Conservation (phyloP, 1,140 invertebrate species). For the Phthorimaea operculella region DNA sequence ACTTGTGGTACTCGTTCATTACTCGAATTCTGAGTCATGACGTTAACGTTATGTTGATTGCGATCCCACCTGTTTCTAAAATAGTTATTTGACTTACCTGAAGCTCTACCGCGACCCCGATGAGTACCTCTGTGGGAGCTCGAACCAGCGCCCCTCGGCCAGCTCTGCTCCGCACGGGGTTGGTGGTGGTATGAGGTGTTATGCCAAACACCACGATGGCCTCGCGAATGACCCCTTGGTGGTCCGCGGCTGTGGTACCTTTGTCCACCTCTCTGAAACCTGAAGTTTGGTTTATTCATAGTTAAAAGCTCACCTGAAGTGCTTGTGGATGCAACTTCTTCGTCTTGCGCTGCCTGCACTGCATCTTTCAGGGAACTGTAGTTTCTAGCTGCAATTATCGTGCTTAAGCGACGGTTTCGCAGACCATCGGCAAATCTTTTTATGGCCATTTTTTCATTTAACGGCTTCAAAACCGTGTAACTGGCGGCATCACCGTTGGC, state of each 20-base stretch:
- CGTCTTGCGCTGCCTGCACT: background rate
- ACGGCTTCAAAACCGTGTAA: background rate
- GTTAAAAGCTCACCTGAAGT: background rate
- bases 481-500: background rate
- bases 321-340: background rate
- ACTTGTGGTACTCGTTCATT: background rate
- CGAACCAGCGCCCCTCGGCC: background rate
- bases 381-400: background rate
- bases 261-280: background rate
- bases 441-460: conserved; percentile 7
- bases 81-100: background rate
- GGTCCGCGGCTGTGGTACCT: background rate
- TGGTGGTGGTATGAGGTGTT: background rate
- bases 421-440: conserved; percentile 1
- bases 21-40: background rate
- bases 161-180: background rate
- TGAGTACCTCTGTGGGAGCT: background rate
- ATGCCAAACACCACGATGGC: background rate
- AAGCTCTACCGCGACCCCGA: background rate
- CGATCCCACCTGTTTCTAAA: background rate
- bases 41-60: conserved; percentile 1
- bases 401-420: conserved; percentile 5
- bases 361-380: conserved; percentile 1
- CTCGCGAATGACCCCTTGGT: background rate
- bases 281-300: background rate